Base-by-base conservation (phyloP, 1,140 invertebrate genomes). In the Zelostemma sp. region DNA sequence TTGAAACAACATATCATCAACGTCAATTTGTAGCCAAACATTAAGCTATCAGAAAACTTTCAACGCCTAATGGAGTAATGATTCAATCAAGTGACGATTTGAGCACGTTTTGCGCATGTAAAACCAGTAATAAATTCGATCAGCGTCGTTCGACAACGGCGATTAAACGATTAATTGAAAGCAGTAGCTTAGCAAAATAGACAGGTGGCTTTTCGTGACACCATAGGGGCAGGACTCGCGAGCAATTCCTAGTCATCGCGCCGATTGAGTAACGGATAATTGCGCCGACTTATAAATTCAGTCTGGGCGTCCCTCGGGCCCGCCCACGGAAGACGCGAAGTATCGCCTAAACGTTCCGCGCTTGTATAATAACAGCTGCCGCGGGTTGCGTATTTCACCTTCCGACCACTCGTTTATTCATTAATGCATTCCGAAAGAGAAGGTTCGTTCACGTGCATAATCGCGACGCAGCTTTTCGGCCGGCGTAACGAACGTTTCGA, bases 231-330 rank as follows among this genome's bases (percentile, higher is more conserved):
- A 4, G 40, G 40, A 43, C 55, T 14, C 51, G 57, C 58, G 51
- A 40, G 64, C 53, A 48, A 68, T 35, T 49, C 55, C 28, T 25
- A 60, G 56, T 73, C 68, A 51, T 61, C 48, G 51, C 51, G 41
- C 45, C 48, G 14, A 69, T 77, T 73, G 67, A 69, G 68, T 57
- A 74, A 76, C 61, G 53, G 69, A 78, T 79, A 80, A 80, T 79
- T 76, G 71, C 77, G 58, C 65, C 53, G 74, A 67, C 71, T 75
- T 72, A 73, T 78, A 75, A 79, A 78, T 77, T 78, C 72, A 79
- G 76, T 70, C 69, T 5, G 47, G 57, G 68, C 68, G 68, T 25
- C 72, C 72, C 72, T 68, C 63, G 57, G 58, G 68, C 55, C 73
- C 77, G 73, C 77, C 78, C 53, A 79, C 73, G 56, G 55, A 63